Base-by-base conservation (phyloP, 2,888 invertebrate species). In the Augiades crinisus region DNA sequence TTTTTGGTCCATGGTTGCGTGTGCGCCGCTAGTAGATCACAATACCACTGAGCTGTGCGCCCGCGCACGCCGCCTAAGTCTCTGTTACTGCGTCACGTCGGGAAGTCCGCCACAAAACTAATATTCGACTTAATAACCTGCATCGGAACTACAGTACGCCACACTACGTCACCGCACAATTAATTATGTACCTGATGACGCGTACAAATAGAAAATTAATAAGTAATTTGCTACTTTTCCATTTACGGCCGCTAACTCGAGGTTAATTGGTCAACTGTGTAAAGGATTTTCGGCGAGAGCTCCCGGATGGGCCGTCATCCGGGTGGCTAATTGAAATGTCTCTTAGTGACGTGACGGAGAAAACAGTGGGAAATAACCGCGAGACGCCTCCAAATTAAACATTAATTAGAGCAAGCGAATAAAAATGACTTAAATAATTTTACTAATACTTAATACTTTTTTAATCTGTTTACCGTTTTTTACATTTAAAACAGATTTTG, bases 61-160 rank as follows among this genome's bases (percentile, higher is more conserved):
- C 60, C 63, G 78, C 83, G 77, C 75, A 71, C 71, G 64, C 67
- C 71, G 76, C 65, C 81, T 81, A 76, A 73, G 78, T 67, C 77
- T 88, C 76, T 85, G 86, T 85, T 83, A 74, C 74, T 76, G 77
- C 89, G 89, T 89, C 88, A 89, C 68, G 68, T 70, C 79, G 89
- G 89, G 83, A 88, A 88, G 82, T 87, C 82, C 88, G 84, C 75
- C 63, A 71, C 72, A 71, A 72, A 76, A 72, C 74, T 73, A 81
- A 82, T 78, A 80, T 67, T 70, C 56, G 73, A 78, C 60, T 61
- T 71, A 78, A 76, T 74, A 75, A 65, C 71, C 74, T 69, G 64
- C 67, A 79, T 75, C 76, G 70, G 70, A 79, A 75, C 72, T 67
- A 63, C 53, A 51, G 47, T 67, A 68, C 61, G 56, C 51, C 45